Percentiles rank a stretch among this genome's conserved stretches.
These are phyloP conservation scores for Sceloporus undulatus DNA, from an alignment of 2,113 vertebrate genomes.

Conservation along the genomic window DNA sequence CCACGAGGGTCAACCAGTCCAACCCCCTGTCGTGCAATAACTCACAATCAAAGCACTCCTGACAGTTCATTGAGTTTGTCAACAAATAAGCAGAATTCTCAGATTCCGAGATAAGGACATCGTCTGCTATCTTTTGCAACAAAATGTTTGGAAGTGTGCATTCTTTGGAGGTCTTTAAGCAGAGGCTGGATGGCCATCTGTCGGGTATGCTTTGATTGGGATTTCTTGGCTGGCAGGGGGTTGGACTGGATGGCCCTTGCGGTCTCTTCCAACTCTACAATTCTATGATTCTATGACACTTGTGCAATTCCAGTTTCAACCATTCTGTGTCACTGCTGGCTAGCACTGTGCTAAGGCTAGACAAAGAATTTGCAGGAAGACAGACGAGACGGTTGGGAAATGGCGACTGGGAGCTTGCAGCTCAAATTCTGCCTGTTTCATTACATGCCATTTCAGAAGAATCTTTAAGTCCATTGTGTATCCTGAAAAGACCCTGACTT, in stretches of 20 bases:
- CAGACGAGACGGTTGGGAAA: not conserved
- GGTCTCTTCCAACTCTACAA: too few relatives aligned
- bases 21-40: too few relatives aligned
- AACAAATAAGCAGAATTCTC: not conserved
- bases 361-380: not conserved
- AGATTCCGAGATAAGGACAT: not conserved
- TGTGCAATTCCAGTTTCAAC: not conserved
- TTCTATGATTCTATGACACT: too few relatives aligned
- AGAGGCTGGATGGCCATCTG: too few relatives aligned
- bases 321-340: conserved; percentile 11
- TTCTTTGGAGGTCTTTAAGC: too few relatives aligned
- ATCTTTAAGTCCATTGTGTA: not conserved
- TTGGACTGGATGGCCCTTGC: too few relatives aligned
- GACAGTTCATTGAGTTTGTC: too few relatives aligned
- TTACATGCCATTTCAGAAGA: not conserved
- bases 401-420: not conserved
- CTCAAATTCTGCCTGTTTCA: not conserved
- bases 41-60: too few relatives aligned
- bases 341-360: not conserved
- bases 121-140: not conserved
- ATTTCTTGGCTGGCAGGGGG: too few relatives aligned
- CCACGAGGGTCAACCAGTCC: too few relatives aligned
- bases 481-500: not conserved
- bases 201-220: too few relatives aligned
- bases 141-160: not conserved